These are phyloP conservation scores for Raja brachyura DNA, from an alignment of 2,113 vertebrate genomes.

Conservation along the genomic window DNA sequence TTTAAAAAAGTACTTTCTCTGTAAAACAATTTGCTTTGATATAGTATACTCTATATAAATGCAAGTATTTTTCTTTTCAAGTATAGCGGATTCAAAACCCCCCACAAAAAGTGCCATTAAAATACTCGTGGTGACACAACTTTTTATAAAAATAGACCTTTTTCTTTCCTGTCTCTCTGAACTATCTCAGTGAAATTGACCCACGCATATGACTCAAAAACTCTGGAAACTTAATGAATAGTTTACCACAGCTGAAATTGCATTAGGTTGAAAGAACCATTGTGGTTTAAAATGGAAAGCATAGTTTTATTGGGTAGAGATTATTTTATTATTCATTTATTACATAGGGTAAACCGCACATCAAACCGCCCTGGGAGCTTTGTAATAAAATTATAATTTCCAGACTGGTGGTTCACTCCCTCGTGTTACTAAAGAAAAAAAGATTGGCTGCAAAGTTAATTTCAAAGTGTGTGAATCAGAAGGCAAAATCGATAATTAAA, in stretches of 20 bases:
- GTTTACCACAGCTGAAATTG: not conserved
- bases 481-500: not conserved
- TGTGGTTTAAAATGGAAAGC: not conserved
- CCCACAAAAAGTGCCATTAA: no score
- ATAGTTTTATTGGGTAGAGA: not conserved
- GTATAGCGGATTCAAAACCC: not conserved
- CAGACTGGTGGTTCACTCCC: not conserved
- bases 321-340: not conserved
- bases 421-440: not conserved
- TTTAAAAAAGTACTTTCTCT: no score
- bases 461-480: not conserved
- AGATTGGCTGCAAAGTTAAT: not conserved
- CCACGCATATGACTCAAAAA: not conserved
- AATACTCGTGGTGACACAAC: not conserved
- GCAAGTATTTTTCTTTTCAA: not conserved
- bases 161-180: not conserved
- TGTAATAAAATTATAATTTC: not conserved
- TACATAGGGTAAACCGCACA: conserved; percentile 39
- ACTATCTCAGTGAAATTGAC: not conserved
- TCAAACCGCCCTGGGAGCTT: not conserved
- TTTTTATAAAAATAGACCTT: not conserved
- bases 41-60: no score
- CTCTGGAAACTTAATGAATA: not conserved
- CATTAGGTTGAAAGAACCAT: conserved; percentile 40
- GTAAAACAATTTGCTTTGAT: no score